Base-by-base conservation (phyloP, 2,888 invertebrate species). In the Himalopsyche tibetana region DNA sequence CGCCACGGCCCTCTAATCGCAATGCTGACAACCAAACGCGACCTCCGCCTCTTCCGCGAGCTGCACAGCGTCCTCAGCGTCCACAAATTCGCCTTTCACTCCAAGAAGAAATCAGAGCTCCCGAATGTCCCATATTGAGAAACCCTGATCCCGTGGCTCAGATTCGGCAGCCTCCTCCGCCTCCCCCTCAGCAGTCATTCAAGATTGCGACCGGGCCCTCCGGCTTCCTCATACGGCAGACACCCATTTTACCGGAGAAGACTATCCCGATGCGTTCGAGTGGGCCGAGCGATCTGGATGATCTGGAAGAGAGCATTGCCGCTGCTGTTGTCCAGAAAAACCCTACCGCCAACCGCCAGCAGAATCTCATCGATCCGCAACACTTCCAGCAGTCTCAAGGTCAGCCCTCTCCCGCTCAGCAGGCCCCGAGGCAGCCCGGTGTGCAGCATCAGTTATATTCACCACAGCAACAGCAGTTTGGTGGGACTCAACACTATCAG, bases 251-350 rank as follows among this genome's bases (percentile, higher is more conserved):
- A 15, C 74, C 84, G 19, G 87, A 87, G 56, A 88, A 86, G 55
- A 82, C 85, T n/a, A 81, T 86, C 4, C 8, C 84, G 12, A 83
- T 86, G 17, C 85, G 45, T 11, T 51, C 85, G 28, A 79, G 45
- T 9, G 80, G 36, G 87, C 92, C 93, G 0, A 92, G 91, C 84
- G 93, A 93, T 85, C 92, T 93, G 92, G 93, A 93, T 86, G 93
- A 94, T 89, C 91, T 94, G 45, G 94, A 94, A 89, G 93, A 93
- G 69, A 93, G 93, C 88, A 94, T 94, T 87, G 92, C 93, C 11
- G 94, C 93, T 5, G 93, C 93, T 4, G 93, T 93, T 88, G 90
- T 94, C 19, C 91, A 88, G 17, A 89, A 89, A 84, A 84, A 88
- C 45, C 86, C 88, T 15, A 81, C 74, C n/a, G 82, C 85, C 3